A percentile compares a stretch with the other conserved stretches of the same genome.
Evolutionary conservation across 2,797 vertebrate genomes (phyloP).

Genomic region (Alcedo quadribrachys): DNA sequence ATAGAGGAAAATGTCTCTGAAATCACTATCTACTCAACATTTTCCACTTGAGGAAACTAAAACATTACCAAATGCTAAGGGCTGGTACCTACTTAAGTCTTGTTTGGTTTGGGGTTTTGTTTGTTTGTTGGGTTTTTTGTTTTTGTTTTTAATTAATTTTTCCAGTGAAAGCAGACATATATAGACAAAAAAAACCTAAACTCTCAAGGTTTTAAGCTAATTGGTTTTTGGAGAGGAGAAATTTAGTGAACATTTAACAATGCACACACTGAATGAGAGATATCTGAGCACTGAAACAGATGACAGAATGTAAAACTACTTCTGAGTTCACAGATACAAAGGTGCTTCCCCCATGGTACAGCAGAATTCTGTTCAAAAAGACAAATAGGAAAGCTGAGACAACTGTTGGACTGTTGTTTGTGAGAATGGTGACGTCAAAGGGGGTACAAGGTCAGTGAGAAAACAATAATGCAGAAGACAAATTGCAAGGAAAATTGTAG

Average conservation of each 20-base stretch:
- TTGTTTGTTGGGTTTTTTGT: too few species aligned
- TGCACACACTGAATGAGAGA: neutral
- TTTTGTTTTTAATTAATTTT: neutral
- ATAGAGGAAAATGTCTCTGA: neutral
- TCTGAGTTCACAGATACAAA: neutral
- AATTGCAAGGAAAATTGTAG: neutral
- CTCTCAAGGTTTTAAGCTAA: neutral
- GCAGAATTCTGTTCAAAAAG: neutral
- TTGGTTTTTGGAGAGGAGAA: neutral
- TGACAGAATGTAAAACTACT: neutral
- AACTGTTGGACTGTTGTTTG: neutral
- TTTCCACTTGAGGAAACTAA: neutral
- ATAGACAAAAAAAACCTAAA: neutral
- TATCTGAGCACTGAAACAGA: neutral
- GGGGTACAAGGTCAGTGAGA: neutral
- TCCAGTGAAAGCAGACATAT: neutral
- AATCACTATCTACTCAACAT: neutral
- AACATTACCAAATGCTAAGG: neutral
- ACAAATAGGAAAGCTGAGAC: neutral
- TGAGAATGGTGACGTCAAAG: neutral
- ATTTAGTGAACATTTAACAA: neutral
- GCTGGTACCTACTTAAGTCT: neutral
- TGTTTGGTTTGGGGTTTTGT: neutral
- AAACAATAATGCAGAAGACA: neutral
- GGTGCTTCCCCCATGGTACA: neutral